These are phyloP conservation scores for Columbina picui DNA, from an alignment of 2,113 vertebrate genomes.

Conservation along the genomic window DNA sequence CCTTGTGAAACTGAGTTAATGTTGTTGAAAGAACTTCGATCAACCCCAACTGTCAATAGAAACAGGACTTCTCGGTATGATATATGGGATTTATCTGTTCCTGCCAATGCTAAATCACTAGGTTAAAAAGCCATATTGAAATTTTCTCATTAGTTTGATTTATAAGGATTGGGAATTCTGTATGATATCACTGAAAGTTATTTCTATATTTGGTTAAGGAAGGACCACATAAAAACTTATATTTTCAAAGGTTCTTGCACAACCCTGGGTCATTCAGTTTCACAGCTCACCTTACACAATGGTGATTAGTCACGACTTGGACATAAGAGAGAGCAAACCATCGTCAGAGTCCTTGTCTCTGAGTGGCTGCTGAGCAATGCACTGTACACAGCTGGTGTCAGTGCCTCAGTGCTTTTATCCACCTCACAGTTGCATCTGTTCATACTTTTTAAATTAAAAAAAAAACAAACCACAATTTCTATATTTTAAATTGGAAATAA, in stretches of 20 bases:
- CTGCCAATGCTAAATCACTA: not conserved
- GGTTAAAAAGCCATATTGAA: not conserved
- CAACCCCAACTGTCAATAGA: not conserved
- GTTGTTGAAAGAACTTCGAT: not conserved
- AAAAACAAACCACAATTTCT: not conserved
- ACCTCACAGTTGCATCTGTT: not conserved
- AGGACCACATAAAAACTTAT: not conserved
- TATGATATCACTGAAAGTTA: not conserved
- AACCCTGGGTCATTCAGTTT: not conserved
- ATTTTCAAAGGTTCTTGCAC: not conserved
- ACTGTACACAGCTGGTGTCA: not conserved
- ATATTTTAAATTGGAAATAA: not conserved
- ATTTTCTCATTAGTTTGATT: not conserved
- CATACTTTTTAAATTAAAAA: not conserved
- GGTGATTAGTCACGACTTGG: not conserved
- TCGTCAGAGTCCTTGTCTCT: not conserved
- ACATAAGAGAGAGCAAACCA: not conserved
- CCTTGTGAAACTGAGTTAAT: not conserved
- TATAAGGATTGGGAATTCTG: not conserved
- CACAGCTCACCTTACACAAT: not conserved
- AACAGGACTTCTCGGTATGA: not conserved
- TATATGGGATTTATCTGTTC: not conserved
- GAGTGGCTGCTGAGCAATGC: not conserved
- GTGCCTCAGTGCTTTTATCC: not conserved
- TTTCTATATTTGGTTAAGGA: not conserved